Base-by-base conservation (phyloP, 1,140 invertebrate species). In the Drosophila busckii region DNA sequence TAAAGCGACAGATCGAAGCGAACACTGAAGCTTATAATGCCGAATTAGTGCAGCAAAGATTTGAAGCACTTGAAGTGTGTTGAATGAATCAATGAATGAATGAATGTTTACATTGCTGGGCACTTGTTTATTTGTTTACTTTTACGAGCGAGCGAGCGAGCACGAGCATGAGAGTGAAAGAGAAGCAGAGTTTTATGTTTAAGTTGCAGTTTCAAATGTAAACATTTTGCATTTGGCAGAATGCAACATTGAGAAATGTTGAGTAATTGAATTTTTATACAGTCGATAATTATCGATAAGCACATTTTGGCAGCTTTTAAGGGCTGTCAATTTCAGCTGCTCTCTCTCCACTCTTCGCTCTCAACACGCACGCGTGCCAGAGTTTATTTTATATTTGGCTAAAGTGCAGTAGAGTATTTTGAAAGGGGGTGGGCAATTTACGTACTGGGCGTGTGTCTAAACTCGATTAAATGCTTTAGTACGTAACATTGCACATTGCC, bases 211-310 rank as follows among this genome's bases (percentile, higher is more conserved):
- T n/a, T n/a, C n/a, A n/a, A n/a, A n/a, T n/a, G n/a, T n/a, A n/a
- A n/a, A n/a, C n/a, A n/a, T n/a, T n/a, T n/a, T n/a, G n/a, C n/a
- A n/a, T n/a, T n/a, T n/a, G n/a, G n/a, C n/a, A n/a, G n/a, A n/a
- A n/a, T n/a, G n/a, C n/a, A n/a, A n/a, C n/a, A n/a, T n/a, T n/a
- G n/a, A n/a, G n/a, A n/a, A n/a, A n/a, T n/a, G n/a, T n/a, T n/a
- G n/a, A n/a, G n/a, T n/a, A n/a, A n/a, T n/a, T n/a, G n/a, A n/a
- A n/a, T n/a, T n/a, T n/a, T n/a, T n/a, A n/a, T n/a, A n/a, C n/a
- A n/a, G n/a, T n/a, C n/a, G n/a, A n/a, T 23, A 40, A 34, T 56
- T 61, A 61, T 61, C 58, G 58, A 61, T 54, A 55, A 61, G 49
- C 45, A 23, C 32, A 38, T n/a, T 7, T n/a, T 19, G 13, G 34